Conservation (phyloP, 1,140 invertebrate genomes). For the Drosophila sproati region DNA sequence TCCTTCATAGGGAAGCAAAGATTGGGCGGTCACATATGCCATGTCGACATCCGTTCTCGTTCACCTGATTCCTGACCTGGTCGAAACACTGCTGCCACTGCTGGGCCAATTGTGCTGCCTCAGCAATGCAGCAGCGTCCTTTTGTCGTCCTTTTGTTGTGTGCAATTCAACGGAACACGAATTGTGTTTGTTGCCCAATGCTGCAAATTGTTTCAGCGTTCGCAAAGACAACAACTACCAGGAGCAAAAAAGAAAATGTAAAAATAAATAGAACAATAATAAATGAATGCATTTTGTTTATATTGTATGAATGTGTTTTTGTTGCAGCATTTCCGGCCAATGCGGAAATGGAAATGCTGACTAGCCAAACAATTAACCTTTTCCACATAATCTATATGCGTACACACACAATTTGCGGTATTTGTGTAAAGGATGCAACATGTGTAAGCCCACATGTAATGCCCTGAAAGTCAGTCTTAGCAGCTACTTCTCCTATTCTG, state of each 20-base stretch:
- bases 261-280: conserved; percentile 50
- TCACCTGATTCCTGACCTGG: conserved; percentile 70
- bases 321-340: conserved; percentile 46
- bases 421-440: conserved; percentile 60
- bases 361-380: conserved; percentile 47
- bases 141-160: conserved; percentile 49
- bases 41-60: conserved; percentile 64
- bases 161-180: conserved; percentile 60
- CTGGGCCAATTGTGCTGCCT: conserved; percentile 50
- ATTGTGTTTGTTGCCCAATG: conserved; percentile 43
- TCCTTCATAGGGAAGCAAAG: conserved; percentile 13
- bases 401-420: conserved; percentile 25
- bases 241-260: conserved; percentile 12
- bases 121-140: conserved; percentile 24
- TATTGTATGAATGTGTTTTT: conserved; percentile 51
- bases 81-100: conserved; percentile 50
- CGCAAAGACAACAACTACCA: conserved; percentile 5
- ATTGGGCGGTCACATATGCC: conserved; percentile 51
- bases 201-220: conserved; percentile 46
- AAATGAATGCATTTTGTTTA: conserved; percentile 49
- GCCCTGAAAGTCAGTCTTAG: conserved; percentile 36
- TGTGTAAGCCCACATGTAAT: conserved; percentile 71
- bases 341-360: conserved; percentile 35
- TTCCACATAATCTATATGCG: conserved; percentile 21
- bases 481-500: neutral